phyloP scores from a whole-genome alignment of 2,113 vertebrate genomes.

The Psophia crepitans region DNA sequence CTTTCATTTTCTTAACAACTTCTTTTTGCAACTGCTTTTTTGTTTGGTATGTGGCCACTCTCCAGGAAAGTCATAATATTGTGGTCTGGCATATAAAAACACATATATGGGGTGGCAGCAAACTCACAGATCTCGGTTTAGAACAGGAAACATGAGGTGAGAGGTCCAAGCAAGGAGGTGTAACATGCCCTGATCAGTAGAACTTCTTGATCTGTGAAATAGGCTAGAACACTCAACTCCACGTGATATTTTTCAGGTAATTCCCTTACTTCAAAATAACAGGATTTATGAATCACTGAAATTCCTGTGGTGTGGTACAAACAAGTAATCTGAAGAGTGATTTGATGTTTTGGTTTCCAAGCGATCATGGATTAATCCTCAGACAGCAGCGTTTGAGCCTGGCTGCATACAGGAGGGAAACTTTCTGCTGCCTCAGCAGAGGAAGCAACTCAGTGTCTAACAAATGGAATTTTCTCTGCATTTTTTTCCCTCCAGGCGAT shows the following conservation, averaged over 20 bases:
- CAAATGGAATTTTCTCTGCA: neutral
- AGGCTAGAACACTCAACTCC: neutral
- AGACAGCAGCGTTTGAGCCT: neutral
- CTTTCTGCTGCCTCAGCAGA: neutral
- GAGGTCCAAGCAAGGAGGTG: neutral
- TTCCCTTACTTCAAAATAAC: constrained; percentile 23
- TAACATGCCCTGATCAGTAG: neutral
- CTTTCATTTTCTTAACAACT: neutral
- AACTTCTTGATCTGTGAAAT: neutral
- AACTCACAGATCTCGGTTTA: neutral
- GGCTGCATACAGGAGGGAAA: neutral
- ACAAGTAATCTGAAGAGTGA: neutral
- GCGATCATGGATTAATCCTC: neutral
- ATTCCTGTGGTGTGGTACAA: neutral
- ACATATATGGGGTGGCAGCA: neutral
- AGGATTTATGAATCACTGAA: constrained; percentile 32
- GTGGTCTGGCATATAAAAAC: neutral
- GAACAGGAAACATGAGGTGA: neutral
- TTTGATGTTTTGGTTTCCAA: neutral
- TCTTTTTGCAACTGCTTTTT: neutral
- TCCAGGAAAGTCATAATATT: neutral
- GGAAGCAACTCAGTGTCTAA: neutral
- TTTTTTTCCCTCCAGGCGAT: neutral
- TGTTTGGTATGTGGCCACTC: neutral
- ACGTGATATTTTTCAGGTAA: neutral